Base-by-base conservation (phyloP, 2,113 vertebrate genomes). In the Scortum barcoo region DNA sequence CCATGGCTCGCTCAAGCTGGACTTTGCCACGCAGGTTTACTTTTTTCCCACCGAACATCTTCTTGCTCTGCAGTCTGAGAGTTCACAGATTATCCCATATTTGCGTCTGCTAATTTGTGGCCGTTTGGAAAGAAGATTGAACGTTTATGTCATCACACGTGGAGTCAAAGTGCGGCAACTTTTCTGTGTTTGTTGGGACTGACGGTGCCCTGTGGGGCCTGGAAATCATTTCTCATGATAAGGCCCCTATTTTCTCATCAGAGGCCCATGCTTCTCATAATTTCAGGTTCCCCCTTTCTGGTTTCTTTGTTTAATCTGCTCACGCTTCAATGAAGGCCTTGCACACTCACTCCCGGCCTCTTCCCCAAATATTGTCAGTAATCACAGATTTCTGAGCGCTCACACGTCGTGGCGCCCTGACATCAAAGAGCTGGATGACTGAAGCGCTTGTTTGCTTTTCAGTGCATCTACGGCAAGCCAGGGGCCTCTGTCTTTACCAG, bases 381-480 rank as follows among this genome's bases (percentile, higher is more conserved):
- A 77, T 75, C 77, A 36, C 74, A 79, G 40, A 73, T 60, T 60
- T 68, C 53, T 58, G 72, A 74, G 76, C 57, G 7, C 50, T 60
- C 76, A 54, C 62, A 81, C 69, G 67, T 38, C 2, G 10, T 75
- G 0, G 60, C 44, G 17, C 24, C 65, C 11, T 2, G 2, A 13
- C 67, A 88, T 81, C 63, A 69, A 56, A 58, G 12, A 1, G 33
- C 60, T 26, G 26, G 5, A 19, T 77, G 51, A 83, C 72, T 61
- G 48, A 62, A 44, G 17, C 9, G 9, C 5, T 38, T 24, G 16
- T 40, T 79, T 89, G 66, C 70, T 79, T 95, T 95, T 53, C 94
- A 99, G 98, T 99, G 97, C 88, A 96, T 99, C 89, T 99, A 99
- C 28, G 96, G 97, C 71, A 99, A 99, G 81, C 97, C 97, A 0